Base-by-base conservation (phyloP, 2,113 vertebrate species). In the Microcebus jonahi region DNA sequence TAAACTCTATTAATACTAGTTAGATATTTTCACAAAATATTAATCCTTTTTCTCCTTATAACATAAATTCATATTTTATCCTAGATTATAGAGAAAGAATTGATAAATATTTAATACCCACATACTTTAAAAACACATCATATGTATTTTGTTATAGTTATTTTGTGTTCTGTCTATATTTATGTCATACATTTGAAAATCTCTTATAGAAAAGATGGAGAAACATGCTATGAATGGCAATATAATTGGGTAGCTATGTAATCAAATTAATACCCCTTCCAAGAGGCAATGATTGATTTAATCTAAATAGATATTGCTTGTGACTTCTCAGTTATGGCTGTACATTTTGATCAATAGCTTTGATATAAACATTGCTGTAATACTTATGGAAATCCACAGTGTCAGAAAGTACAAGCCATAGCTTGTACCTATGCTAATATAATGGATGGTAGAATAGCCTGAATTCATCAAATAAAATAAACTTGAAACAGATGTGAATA, bases 401-500 rank as follows among this genome's bases (percentile, higher is more conserved):
- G 6, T 36, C 36, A 42, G 6, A 9, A 93, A 67, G 21, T 50
- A 25, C 3, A 77, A 93, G 55, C n/a, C 70, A 63, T 63, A 71
- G 12, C 31, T 45, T 73, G 25, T 29, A 42, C 71, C 45, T 27
- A 13, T 27, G 71, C 39, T 87, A 85, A 68, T 65, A 34, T 27
- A 83, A 61, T 20, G 13, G 42, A 20, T 79, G 45, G 12, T 11
- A 67, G 75, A 29, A 65, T 39, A 15, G 10, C 11, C 57, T 71
- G 12, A 81, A 85, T 59, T 88, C 53, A 67, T 63, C 45, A 86
- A 88, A 42, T 53, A 82, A 65, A 89, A 79, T 77, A 61, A 96
- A 93, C 18, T 59, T 27, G 11, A 65, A 87, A 75, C n/a, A 88
- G 75, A 90, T 87, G 36, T 50, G 59, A 94, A 50, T 67, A 36